Evolutionary conservation across 2,797 vertebrate genomes (phyloP), one percentile per base, ranked within the genome.

Genomic region (Delichon dasypus): DNA sequence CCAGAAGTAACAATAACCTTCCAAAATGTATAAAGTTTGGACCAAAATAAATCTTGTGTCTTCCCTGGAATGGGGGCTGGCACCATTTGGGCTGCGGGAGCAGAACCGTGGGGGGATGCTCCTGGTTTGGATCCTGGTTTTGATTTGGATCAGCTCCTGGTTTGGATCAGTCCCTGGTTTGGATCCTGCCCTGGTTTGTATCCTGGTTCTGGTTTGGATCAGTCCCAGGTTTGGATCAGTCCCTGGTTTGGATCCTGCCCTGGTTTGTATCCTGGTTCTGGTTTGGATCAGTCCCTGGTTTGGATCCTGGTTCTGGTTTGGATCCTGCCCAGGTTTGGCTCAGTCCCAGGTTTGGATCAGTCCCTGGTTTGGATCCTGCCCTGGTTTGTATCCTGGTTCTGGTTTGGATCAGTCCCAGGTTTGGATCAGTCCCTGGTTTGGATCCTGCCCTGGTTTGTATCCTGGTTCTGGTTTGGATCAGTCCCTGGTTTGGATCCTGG

Each of bases 171-270:
- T 1, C 8, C 11, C 58, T 25, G 38, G 6, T 60, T 38, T 38
- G 26, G 58, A 29, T 60, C 36, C 10, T 25, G 34, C 1, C n/a
- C n/a, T n/a, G n/a, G n/a, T n/a, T n/a, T n/a, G n/a, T n/a, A n/a
- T n/a, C n/a, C n/a, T n/a, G n/a, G n/a, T n/a, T 11, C 25, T 60
- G 23, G 11, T 60, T 13, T 67, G 45, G 29, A 48, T 47, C 32
- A 16, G 10, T 2, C 5, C 18, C 44, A 34, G 25, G 5, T 34
- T 48, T 1, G 0, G 27, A 48, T 29, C 1, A 9, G 8, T 36
- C 0, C 26, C 40, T 70, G 47, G 11, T 38, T 29, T 25, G 22
- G 50, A 29, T 73, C 18, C 9, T 34, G 13, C 2, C 10, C 40
- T 44, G 61, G 4, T 67, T 29, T 21, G 17, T 25, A 42, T 62